phyloP scores from a whole-genome alignment of 30 jellyfish, hydroid and myxozoan genomes.

The Hydractinia echinata region DNA sequence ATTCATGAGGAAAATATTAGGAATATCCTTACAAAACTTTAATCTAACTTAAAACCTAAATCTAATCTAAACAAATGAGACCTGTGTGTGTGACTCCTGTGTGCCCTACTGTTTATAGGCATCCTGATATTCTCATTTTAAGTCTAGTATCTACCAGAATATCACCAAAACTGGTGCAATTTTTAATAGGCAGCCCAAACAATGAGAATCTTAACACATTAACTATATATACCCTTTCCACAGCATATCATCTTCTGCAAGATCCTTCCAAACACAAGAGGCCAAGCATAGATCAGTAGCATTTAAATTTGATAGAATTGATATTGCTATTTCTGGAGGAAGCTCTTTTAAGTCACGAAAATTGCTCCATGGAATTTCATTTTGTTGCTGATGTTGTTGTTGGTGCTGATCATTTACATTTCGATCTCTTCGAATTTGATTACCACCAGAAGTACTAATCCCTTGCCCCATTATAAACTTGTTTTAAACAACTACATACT shows the following conservation, averaged over 20 bases:
- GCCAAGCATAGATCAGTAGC: constrained; percentile 97
- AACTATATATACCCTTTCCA: constrained; percentile 65
- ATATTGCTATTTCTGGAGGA: constrained; percentile 93
- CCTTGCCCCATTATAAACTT: constrained; percentile 9
- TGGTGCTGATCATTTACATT: too few species aligned
- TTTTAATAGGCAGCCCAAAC: not conserved
- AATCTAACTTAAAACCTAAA: too few species aligned
- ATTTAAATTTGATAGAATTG: constrained; percentile 69
- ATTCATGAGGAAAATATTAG: too few species aligned
- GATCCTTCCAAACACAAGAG: constrained; percentile 93
- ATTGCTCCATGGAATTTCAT: not conserved
- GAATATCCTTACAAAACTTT: too few species aligned
- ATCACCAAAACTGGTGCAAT: not conserved
- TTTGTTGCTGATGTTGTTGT: too few species aligned
- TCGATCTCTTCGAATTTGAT: not conserved
- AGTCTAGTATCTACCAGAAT: not conserved
- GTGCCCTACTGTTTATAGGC: too few species aligned
- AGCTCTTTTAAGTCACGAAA: constrained; percentile 70
- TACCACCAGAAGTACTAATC: constrained; percentile 2
- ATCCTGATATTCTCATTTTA: constrained; percentile 14
- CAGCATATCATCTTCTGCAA: constrained; percentile 72
- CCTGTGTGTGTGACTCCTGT: too few species aligned
- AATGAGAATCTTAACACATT: not conserved
- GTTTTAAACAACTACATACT: too few species aligned
- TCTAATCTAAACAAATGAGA: too few species aligned